These are phyloP conservation scores for Bungarus multicinctus DNA, from an alignment of 2,113 vertebrate genomes.

Conservation along the genomic window DNA sequence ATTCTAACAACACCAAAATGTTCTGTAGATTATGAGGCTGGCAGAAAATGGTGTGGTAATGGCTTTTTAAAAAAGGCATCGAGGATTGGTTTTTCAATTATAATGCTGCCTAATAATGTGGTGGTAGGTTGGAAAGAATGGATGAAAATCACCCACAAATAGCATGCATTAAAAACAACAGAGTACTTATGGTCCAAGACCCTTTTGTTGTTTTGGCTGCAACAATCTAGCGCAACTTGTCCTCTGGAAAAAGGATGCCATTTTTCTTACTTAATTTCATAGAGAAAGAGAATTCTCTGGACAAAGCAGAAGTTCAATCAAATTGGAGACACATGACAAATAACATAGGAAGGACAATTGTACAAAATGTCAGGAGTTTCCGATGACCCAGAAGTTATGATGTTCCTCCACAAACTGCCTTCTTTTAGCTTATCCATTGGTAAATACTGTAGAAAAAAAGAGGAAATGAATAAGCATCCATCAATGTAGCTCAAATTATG, in stretches of 20 bases:
- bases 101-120: not conserved
- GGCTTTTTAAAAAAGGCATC: not conserved
- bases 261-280: not conserved
- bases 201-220: not conserved
- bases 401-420: not conserved
- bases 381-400: not conserved
- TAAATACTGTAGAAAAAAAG: not conserved
- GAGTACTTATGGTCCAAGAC: not conserved
- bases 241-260: not conserved
- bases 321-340: not conserved
- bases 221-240: not conserved
- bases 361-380: not conserved
- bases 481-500: not conserved
- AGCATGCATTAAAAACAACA: not conserved
- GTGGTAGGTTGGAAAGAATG: not conserved
- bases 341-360: not conserved
- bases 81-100: not conserved
- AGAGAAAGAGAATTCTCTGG: not conserved
- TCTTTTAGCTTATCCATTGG: not conserved
- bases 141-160: not conserved
- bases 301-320: not conserved
- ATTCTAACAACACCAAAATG: not conserved
- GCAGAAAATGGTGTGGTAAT: constrained; percentile 6
- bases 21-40: constrained; percentile 19
- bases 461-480: not conserved